These are phyloP conservation scores for Ceratina australensis DNA, from an alignment of 1,140 invertebrate genomes.

Conservation along the genomic window DNA sequence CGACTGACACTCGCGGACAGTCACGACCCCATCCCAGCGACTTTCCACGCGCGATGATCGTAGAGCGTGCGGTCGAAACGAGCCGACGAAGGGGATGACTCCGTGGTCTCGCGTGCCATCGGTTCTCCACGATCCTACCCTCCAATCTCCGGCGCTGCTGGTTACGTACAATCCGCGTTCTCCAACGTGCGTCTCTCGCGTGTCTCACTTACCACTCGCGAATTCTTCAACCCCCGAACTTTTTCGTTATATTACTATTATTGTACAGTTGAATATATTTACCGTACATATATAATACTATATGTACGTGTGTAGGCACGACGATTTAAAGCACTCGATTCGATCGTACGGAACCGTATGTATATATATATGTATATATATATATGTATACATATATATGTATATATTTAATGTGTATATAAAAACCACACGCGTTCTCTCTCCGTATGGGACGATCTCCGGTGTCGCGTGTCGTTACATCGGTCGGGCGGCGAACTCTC, in stretches of 20 bases:
- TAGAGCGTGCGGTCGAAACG: constrained; percentile 44
- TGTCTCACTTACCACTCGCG: constrained; percentile 5
- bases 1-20: constrained; percentile 60
- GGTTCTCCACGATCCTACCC: constrained; percentile 35
- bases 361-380: background rate
- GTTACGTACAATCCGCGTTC: too few species aligned
- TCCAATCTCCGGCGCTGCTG: background rate
- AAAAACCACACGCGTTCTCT: constrained; percentile 10
- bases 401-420: too few species aligned
- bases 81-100: constrained; percentile 32
- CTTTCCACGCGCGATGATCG: constrained; percentile 55
- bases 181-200: background rate
- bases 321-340: constrained; percentile 22
- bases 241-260: too few species aligned
- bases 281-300: too few species aligned
- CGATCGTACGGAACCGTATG: background rate
- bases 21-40: constrained; percentile 61
- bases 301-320: constrained; percentile 20
- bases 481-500: constrained; percentile 9
- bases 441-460: background rate
- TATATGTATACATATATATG: background rate
- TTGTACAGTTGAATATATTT: too few species aligned
- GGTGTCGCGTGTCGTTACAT: constrained; percentile 19
- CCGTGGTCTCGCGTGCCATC: constrained; percentile 58
- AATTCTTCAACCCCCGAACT: background rate